A percentile compares a stretch with the other conserved stretches of the same genome.
Evolutionary conservation across 1,140 invertebrate genomes (phyloP).

Genomic region (Drosophila neocordata): DNA sequence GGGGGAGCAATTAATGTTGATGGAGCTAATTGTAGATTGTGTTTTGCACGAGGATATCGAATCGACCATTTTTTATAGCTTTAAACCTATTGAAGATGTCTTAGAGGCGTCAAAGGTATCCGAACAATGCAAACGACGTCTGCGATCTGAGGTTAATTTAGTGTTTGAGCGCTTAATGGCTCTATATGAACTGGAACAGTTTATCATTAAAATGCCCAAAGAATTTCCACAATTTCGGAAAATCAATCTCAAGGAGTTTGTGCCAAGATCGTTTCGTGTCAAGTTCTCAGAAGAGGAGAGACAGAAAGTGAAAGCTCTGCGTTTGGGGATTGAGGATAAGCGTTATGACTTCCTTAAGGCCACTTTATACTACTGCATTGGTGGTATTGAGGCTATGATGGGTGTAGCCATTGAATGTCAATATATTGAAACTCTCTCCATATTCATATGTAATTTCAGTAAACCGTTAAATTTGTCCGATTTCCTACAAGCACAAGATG

Average conservation of each 20-base stretch:
- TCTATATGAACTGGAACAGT: slow-evolving; percentile 71
- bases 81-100: slow-evolving; percentile 59
- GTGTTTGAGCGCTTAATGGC: slow-evolving; percentile 77
- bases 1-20: slow-evolving; percentile 66
- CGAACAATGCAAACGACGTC: slow-evolving; percentile 48
- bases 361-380: slow-evolving; percentile 61
- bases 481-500: slow-evolving; percentile 64
- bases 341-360: slow-evolving; percentile 43
- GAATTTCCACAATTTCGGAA: slow-evolving; percentile 69
- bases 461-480: slow-evolving; percentile 61
- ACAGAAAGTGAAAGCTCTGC: slow-evolving; percentile 31
- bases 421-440: slow-evolving; percentile 57
- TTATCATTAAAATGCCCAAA: slow-evolving; percentile 71
- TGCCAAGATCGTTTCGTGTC: slow-evolving; percentile 47
- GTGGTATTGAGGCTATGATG: slow-evolving; percentile 67
- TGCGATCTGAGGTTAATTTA: slow-evolving; percentile 67
- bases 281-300: slow-evolving; percentile 47
- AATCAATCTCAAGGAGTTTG: slow-evolving; percentile 52
- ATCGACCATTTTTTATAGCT: slow-evolving; percentile 54
- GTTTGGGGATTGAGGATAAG: slow-evolving; percentile 43
- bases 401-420: slow-evolving; percentile 66
- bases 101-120: slow-evolving; percentile 42
- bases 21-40: slow-evolving; percentile 77
- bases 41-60: slow-evolving; percentile 70
- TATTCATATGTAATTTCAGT: slow-evolving; percentile 62